Percentiles rank a stretch among this genome's conserved stretches.
Evolutionary conservation across 1,140 invertebrate species (phyloP).

Genomic region (Cheumatopsyche charites): DNA sequence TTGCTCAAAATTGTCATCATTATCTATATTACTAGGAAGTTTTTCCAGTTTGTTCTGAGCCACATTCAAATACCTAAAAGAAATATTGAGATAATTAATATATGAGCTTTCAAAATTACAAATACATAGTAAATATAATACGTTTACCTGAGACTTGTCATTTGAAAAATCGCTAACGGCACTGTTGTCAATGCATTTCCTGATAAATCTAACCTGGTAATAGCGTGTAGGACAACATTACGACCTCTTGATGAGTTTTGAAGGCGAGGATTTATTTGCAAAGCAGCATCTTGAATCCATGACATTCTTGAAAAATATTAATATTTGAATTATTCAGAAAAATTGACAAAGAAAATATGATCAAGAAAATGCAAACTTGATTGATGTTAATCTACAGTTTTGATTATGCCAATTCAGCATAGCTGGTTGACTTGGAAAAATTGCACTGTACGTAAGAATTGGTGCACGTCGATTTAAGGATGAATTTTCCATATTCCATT

Average conservation of each 20-base stretch:
- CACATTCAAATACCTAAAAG: conserved; percentile 77
- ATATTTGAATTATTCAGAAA: background rate
- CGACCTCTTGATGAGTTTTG: conserved; percentile 71
- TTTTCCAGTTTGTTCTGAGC: conserved; percentile 87
- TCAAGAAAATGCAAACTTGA: conserved; percentile 54
- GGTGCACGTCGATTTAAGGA: conserved; percentile 63
- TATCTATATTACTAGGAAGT: conserved; percentile 64
- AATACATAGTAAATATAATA: background rate
- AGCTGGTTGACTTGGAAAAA: conserved; percentile 85
- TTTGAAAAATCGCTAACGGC: conserved; percentile 82
- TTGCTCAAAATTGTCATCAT: conserved; percentile 53
- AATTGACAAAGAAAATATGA: background rate
- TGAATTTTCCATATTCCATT: conserved; percentile 7
- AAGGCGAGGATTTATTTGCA: conserved; percentile 85
- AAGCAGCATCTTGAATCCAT: conserved; percentile 85
- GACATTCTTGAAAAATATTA: conserved; percentile 62
- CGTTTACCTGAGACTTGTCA: conserved; percentile 69
- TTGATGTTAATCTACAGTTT: conserved; percentile 70
- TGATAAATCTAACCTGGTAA: conserved; percentile 94
- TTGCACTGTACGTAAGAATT: conserved; percentile 75
- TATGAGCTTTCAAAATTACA: background rate
- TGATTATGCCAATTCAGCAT: conserved; percentile 96
- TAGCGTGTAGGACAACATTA: conserved; percentile 80
- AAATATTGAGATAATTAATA: conserved; percentile 45
- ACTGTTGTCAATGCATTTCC: conserved; percentile 84